Evolutionary conservation across 2,888 invertebrate species (phyloP).

Genomic region (Mesodorylaimus sp.): DNA sequence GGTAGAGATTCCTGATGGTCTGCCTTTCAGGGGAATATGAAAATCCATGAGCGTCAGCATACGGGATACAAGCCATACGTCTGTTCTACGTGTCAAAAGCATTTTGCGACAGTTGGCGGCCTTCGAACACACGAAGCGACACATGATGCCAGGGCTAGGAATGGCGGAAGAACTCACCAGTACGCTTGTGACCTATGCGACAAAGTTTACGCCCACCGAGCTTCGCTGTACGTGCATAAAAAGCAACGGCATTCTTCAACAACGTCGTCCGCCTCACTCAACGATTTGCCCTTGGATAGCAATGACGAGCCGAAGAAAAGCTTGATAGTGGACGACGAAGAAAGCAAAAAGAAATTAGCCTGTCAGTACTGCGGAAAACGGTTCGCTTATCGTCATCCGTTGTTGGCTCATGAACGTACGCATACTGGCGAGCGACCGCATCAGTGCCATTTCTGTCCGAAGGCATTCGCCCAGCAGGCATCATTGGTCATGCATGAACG

Average conservation of each 20-base stretch:
- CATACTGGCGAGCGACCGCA: conserved; percentile 15
- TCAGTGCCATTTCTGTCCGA: conserved; percentile 12
- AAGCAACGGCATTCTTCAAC: too few relatives aligned
- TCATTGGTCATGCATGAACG: conserved; percentile 14
- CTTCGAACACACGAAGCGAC: conserved; percentile 10
- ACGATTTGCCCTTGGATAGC: not conserved
- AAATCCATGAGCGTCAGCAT: conserved; percentile 11
- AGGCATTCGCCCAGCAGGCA: conserved; percentile 13
- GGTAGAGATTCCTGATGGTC: not conserved
- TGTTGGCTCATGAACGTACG: conserved; percentile 12
- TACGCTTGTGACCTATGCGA: conserved; percentile 9
- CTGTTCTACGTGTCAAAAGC: conserved; percentile 8
- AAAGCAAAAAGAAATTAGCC: conserved; percentile 4
- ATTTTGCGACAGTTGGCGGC: conserved; percentile 8
- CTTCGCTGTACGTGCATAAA: conserved; percentile 10
- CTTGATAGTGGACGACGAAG: not conserved
- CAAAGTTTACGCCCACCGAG: conserved; percentile 7
- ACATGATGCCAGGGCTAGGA: conserved; percentile 2
- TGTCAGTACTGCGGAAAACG: conserved; percentile 9
- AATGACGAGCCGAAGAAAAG: not conserved
- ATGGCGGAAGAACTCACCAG: not conserved
- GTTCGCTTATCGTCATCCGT: conserved; percentile 7
- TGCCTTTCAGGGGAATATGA: conserved; percentile 11
- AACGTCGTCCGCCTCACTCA: too few relatives aligned
- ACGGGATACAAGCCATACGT: conserved; percentile 9